Conservation (phyloP, 2,888 invertebrate species). For the Heteromurus nitidus region DNA sequence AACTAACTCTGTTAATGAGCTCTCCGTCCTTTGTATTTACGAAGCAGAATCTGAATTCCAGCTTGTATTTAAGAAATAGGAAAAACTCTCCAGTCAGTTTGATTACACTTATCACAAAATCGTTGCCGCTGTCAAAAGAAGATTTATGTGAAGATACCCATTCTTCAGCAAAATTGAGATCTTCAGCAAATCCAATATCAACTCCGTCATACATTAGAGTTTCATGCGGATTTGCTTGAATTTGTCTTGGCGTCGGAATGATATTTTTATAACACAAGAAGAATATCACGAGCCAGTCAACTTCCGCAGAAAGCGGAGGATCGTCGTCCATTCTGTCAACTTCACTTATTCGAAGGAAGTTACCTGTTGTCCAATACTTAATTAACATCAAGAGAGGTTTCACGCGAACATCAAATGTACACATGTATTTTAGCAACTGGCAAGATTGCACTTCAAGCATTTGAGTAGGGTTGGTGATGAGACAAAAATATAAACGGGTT, state of each 20-base stretch:
- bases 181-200: background rate
- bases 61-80: too few species aligned
- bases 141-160: too few species aligned
- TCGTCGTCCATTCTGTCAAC: too few species aligned
- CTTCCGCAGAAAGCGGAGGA: background rate
- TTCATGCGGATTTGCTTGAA: background rate
- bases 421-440: background rate
- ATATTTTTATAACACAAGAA: conserved; percentile 4
- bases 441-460: background rate
- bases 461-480: background rate
- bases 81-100: too few species aligned
- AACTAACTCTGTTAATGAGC: too few species aligned
- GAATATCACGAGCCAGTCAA: background rate
- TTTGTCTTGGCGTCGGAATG: background rate
- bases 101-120: too few species aligned
- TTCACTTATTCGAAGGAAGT: too few species aligned
- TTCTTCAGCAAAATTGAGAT: background rate
- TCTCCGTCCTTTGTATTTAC: too few species aligned
- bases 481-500: background rate
- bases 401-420: background rate
- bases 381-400: background rate
- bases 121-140: too few species aligned
- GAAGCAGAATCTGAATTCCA: too few species aligned
- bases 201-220: background rate
- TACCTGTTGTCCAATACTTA: too few species aligned